A percentile compares a stretch with the other conserved stretches of the same genome.
These are phyloP conservation scores for Lordiphosa andalusiaca DNA, from an alignment of 2,888 invertebrate species.

Conservation along the genomic window DNA sequence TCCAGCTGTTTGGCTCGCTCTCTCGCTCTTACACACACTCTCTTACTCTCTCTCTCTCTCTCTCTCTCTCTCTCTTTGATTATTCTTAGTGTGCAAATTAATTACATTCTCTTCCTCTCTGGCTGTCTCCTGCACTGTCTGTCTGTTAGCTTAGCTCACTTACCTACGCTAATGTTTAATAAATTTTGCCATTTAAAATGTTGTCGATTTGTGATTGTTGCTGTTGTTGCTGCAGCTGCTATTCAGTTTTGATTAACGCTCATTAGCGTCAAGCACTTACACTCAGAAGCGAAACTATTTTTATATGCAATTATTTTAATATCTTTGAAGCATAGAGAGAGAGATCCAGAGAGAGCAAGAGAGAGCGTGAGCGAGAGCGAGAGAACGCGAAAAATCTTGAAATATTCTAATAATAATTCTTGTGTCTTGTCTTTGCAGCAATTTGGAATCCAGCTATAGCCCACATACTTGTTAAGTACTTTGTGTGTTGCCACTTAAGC, in stretches of 20 bases:
- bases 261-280: slow-evolving; percentile 37
- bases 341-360: not conserved
- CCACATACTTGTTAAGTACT: slow-evolving; percentile 29
- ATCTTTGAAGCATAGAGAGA: slow-evolving; percentile 40
- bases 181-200: slow-evolving; percentile 36
- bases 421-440: slow-evolving; percentile 18
- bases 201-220: slow-evolving; percentile 27
- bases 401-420: slow-evolving; percentile 58
- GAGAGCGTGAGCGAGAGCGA: not conserved
- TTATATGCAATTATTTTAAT: not conserved
- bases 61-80: not conserved
- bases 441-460: slow-evolving; percentile 51
- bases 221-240: slow-evolving; percentile 28
- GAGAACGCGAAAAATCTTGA: not conserved
- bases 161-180: slow-evolving; percentile 69
- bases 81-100: not conserved
- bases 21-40: slow-evolving; percentile 5
- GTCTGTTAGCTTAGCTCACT: slow-evolving; percentile 40
- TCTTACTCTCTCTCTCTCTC: not conserved
- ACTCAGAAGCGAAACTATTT: slow-evolving; percentile 6
- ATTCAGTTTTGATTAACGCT: slow-evolving; percentile 49
- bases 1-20: slow-evolving; percentile 22
- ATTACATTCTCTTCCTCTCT: too few species aligned
- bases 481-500: slow-evolving; percentile 25
- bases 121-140: slow-evolving; percentile 5